Percentiles rank a stretch among this genome's conserved stretches.
Conservation (phyloP, 2,797 vertebrate species). For the Falco peregrinus region DNA sequence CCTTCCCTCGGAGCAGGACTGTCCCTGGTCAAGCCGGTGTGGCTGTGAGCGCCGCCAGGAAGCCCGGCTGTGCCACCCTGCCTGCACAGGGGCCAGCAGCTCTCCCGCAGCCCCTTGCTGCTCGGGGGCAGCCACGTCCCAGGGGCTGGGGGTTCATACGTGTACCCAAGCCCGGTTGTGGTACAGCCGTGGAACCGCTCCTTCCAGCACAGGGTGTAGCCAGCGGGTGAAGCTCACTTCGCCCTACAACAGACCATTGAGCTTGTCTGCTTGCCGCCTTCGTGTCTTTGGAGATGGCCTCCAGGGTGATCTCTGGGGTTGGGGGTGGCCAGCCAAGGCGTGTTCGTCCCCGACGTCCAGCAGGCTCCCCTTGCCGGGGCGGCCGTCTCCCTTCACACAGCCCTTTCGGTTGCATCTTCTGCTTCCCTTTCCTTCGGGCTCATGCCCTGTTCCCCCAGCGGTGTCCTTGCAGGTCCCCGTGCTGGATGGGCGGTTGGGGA, state of each 20-base stretch:
- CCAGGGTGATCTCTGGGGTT: neutral
- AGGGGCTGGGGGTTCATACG: no score
- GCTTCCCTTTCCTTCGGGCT: neutral
- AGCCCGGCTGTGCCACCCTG: neutral
- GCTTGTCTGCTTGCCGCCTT: no score
- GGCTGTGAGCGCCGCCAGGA: neutral
- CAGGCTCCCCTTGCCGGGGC: neutral
- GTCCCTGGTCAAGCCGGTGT: neutral
- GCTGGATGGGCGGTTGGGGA: neutral
- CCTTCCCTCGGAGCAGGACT: neutral
- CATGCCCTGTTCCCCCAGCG: neutral
- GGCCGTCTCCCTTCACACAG: neutral
- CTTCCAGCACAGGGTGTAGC: accelerated
- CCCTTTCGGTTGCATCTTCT: neutral
- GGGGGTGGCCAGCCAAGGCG: neutral
- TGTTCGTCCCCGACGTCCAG: neutral
- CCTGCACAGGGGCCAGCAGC: neutral
- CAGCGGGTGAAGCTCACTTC: neutral
- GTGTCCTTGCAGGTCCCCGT: neutral
- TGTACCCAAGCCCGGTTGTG: accelerated
- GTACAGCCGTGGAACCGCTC: accelerated
- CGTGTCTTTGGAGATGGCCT: neutral
- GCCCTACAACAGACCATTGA: no score
- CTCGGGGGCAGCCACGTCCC: neutral
- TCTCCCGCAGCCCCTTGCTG: neutral